Evolutionary conservation across 2,888 invertebrate species (phyloP).

Genomic region (Leptopilina drosophilae): DNA sequence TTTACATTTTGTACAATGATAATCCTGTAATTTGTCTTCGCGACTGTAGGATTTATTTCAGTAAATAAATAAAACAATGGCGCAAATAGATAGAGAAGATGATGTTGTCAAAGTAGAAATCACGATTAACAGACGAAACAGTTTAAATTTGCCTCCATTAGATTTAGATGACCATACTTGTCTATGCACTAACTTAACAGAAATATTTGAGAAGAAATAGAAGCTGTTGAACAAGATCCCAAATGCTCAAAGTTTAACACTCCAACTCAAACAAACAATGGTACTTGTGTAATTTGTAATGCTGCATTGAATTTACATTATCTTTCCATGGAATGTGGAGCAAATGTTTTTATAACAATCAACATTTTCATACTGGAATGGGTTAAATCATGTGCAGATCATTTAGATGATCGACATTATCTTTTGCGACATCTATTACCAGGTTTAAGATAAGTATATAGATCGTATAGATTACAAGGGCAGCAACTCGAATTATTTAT

Average conservation of each 20-base stretch:
- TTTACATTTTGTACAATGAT: too few relatives aligned
- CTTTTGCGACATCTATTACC: constrained; percentile 41
- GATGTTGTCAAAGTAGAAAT: background rate
- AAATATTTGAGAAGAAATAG: too few relatives aligned
- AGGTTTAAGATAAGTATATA: constrained; percentile 45
- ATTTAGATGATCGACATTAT: constrained; percentile 45
- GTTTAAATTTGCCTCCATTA: too few relatives aligned
- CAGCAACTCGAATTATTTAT: constrained; percentile 46
- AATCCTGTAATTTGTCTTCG: too few relatives aligned
- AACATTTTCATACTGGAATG: constrained; percentile 47
- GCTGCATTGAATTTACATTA: constrained; percentile 28
- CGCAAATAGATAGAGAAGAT: background rate
- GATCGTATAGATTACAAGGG: constrained; percentile 42
- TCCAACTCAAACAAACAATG: too few relatives aligned
- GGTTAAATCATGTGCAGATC: constrained; percentile 45
- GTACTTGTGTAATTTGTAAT: constrained; percentile 46
- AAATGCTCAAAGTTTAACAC: too few relatives aligned
- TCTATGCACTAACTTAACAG: too few relatives aligned
- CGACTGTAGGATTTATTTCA: too few relatives aligned
- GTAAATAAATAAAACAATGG: too few relatives aligned
- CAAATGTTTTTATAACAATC: constrained; percentile 39
- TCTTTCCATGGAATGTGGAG: constrained; percentile 44
- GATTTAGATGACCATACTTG: too few relatives aligned
- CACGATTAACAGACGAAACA: too few relatives aligned
- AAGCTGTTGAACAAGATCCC: too few relatives aligned